Conservation (phyloP, 2,888 invertebrate species). For the Tetragonula carbonaria region DNA sequence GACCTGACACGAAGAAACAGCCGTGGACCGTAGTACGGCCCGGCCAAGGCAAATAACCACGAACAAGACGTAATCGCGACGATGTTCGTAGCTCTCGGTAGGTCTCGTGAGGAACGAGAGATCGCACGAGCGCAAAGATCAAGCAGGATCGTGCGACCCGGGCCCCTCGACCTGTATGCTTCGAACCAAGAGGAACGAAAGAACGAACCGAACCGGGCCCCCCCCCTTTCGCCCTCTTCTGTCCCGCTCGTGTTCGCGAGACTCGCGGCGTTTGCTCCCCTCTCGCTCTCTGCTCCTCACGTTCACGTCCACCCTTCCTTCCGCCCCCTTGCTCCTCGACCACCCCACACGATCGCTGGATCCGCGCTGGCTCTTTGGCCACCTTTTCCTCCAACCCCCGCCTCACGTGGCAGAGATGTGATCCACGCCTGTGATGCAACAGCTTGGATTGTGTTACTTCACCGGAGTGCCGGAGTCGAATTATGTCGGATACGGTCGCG, state of each 20-base stretch:
- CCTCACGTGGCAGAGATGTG: slow-evolving; percentile 79
- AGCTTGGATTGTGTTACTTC: slow-evolving; percentile 74
- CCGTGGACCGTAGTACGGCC: not conserved
- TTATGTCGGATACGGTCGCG: slow-evolving; percentile 70
- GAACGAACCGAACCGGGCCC: slow-evolving; percentile 62
- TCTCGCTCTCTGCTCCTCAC: slow-evolving; percentile 34
- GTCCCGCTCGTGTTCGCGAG: slow-evolving; percentile 50
- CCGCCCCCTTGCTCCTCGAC: not conserved
- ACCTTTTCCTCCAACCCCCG: slow-evolving; percentile 27
- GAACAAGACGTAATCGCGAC: slow-evolving; percentile 61
- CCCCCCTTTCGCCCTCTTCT: slow-evolving; percentile 64
- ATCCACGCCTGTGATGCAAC: slow-evolving; percentile 82
- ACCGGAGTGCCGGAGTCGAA: slow-evolving; percentile 65
- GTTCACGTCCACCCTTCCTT: slow-evolving; percentile 27
- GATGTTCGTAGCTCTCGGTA: slow-evolving; percentile 68
- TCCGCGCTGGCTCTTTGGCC: slow-evolving; percentile 21
- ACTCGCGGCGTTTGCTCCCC: slow-evolving; percentile 40
- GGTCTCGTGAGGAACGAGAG: slow-evolving; percentile 75
- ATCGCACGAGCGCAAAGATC: slow-evolving; percentile 84
- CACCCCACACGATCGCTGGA: slow-evolving; percentile 17
- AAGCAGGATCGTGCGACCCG: slow-evolving; percentile 84
- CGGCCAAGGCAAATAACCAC: slow-evolving; percentile 24
- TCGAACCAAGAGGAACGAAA: slow-evolving; percentile 67
- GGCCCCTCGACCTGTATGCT: slow-evolving; percentile 82
- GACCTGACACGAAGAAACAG: not conserved